Percentiles rank a stretch among this genome's conserved stretches.
Conservation (phyloP, 2,113 vertebrate species). For the Hemicordylus capensis region DNA sequence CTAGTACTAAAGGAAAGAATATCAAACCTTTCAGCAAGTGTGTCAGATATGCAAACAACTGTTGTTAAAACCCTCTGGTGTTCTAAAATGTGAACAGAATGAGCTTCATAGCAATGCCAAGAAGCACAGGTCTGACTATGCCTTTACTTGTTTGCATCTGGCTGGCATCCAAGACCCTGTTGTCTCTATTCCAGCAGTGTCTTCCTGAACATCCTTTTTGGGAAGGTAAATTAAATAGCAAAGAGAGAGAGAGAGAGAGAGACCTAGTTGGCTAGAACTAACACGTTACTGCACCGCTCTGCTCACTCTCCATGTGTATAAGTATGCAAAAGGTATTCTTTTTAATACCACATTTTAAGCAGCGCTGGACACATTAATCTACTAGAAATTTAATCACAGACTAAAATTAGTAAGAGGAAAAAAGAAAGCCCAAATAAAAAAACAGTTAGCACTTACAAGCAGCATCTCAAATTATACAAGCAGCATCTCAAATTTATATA, state of each 20-base stretch:
- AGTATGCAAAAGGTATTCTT: not conserved
- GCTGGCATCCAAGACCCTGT: conserved; percentile 38
- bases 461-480: not conserved
- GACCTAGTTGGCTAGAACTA: not conserved
- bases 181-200: conserved; percentile 22
- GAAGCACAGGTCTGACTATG: conserved; percentile 51
- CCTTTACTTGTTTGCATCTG: conserved; percentile 56
- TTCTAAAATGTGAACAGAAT: conserved; percentile 38
- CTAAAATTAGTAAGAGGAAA: not conserved
- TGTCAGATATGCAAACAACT: conserved; percentile 38
- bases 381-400: not conserved
- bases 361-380: not conserved
- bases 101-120: conserved; percentile 50
- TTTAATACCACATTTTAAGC: not conserved
- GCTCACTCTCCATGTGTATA: not conserved
- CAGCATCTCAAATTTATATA: no score
- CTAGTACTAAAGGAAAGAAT: conserved; percentile 2
- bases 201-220: not conserved
- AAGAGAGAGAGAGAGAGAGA: not conserved
- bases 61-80: conserved; percentile 39
- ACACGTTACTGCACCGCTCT: not conserved
- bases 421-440: not conserved
- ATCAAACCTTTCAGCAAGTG: conserved; percentile 23
- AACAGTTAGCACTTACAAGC: not conserved
- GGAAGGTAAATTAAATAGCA: conserved; percentile 45